Evolutionary conservation across 2,888 invertebrate genomes (phyloP).

Genomic region (Psococerastis gibbosa): DNA sequence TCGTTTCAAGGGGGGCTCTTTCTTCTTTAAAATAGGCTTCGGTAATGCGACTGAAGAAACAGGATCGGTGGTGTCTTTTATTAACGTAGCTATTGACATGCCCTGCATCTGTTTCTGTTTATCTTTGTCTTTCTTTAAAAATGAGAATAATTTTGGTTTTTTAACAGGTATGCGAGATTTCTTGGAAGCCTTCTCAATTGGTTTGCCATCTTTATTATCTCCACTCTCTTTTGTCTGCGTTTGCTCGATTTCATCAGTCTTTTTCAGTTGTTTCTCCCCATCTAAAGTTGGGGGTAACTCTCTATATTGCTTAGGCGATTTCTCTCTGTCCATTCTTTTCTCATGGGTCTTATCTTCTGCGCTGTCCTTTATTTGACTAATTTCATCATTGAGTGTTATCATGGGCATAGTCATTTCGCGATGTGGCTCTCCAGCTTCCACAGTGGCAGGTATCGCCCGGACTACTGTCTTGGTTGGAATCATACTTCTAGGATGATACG

Average conservation of each 20-base stretch:
- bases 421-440: constrained; percentile 21
- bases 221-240: not conserved
- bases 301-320: too few species aligned
- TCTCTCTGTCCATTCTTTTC: too few species aligned
- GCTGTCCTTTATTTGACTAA: not conserved
- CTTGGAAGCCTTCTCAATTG: not conserved
- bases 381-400: not conserved
- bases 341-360: not conserved
- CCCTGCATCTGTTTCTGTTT: constrained; percentile 16
- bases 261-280: too few species aligned
- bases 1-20: not conserved
- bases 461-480: constrained; percentile 31
- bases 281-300: too few species aligned
- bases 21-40: constrained; percentile 52
- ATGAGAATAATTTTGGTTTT: too few species aligned
- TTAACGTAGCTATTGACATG: constrained; percentile 14
- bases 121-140: constrained; percentile 22
- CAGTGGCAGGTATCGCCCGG: constrained; percentile 21
- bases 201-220: not conserved
- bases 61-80: not conserved
- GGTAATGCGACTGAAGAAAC: constrained; percentile 25
- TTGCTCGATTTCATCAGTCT: not conserved
- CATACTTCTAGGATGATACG: constrained; percentile 47
- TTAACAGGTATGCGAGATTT: not conserved
- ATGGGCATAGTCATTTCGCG: constrained; percentile 11